These are phyloP conservation scores for Misgurnus mizolepis DNA, from an alignment of 2,113 vertebrate species.

Conservation along the genomic window DNA sequence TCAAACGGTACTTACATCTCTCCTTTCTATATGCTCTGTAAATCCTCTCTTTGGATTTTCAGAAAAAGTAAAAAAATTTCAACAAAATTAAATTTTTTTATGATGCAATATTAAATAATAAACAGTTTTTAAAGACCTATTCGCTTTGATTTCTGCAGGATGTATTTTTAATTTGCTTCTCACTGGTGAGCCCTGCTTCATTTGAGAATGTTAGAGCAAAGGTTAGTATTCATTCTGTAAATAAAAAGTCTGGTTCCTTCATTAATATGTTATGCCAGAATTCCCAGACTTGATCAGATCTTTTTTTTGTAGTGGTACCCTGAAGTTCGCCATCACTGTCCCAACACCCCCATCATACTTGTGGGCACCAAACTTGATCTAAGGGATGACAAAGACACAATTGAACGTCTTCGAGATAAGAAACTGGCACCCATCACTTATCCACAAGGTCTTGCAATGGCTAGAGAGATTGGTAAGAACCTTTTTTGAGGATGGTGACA, in stretches of 20 bases:
- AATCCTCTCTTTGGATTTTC: not conserved
- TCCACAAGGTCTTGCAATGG: conserved; percentile 88
- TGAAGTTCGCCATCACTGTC: conserved; percentile 89
- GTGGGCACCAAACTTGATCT: conserved; percentile 90
- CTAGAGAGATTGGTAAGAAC: conserved; percentile 81
- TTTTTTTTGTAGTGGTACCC: conserved; percentile 82
- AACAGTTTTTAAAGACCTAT: not conserved
- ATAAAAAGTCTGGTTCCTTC: not conserved
- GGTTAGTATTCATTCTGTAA: conserved; percentile 56
- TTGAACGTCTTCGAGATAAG: conserved; percentile 87
- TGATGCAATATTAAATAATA: not conserved
- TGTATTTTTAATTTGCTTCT: conserved; percentile 92
- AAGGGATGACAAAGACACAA: conserved; percentile 88
- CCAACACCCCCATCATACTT: conserved; percentile 89
- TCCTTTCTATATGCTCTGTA: not conserved
- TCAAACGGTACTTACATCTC: conserved; percentile 54
- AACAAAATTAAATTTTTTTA: too few species aligned
- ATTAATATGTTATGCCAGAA: not conserved
- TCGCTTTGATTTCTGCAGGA: conserved; percentile 65
- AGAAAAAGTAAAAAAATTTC: not conserved
- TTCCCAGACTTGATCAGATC: not conserved
- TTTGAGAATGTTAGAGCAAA: conserved; percentile 92
- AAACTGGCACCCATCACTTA: conserved; percentile 89
- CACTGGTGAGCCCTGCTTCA: conserved; percentile 89
- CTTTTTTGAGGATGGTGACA: not conserved